Conservation (phyloP, 2,113 vertebrate genomes). For the Anolis carolinensis region DNA sequence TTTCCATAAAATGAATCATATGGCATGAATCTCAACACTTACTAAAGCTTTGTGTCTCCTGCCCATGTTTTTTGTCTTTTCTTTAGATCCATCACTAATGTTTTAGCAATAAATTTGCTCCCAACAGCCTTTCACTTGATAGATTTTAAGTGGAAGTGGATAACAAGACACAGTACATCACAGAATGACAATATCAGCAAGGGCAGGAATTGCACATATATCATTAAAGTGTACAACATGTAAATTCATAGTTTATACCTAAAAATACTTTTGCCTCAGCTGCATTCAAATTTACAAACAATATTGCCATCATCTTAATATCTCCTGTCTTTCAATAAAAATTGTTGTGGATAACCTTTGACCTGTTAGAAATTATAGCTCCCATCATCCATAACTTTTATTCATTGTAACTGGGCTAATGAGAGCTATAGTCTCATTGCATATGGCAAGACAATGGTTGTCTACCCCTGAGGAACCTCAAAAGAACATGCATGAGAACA, state of each 20-base stretch:
- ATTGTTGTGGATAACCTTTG: neutral
- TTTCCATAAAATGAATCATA: neutral
- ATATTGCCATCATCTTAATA: neutral
- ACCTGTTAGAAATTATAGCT: neutral
- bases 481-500: neutral
- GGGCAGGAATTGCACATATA: neutral
- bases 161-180: neutral
- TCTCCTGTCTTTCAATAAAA: neutral
- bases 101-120: neutral
- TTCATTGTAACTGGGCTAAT: neutral
- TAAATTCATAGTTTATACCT: neutral
- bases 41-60: neutral
- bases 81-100: neutral
- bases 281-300: neutral
- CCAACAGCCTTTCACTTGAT: neutral
- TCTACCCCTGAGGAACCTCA: neutral
- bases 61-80: neutral
- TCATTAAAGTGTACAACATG: neutral
- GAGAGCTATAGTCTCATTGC: neutral
- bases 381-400: neutral
- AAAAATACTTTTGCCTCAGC: neutral
- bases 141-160: neutral
- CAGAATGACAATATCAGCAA: neutral
- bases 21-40: neutral
- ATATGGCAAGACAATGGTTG: neutral